These are phyloP conservation scores for Terrapene triunguis DNA, from an alignment of 2,113 vertebrate species.

Conservation along the genomic window DNA sequence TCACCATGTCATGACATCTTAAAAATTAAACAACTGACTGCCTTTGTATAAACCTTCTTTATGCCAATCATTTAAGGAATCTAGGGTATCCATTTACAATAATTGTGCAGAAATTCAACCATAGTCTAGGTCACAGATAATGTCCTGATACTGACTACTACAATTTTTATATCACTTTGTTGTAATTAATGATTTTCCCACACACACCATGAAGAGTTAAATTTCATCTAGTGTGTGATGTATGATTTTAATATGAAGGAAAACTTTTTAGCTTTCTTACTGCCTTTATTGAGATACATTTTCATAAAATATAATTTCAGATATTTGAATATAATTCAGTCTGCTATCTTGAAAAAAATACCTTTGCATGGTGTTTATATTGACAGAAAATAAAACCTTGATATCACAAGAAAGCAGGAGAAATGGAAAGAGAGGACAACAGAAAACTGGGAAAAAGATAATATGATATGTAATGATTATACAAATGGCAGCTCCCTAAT, in stretches of 20 bases:
- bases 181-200: slow-evolving; percentile 68
- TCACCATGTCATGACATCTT: slow-evolving; percentile 3
- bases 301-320: neutral
- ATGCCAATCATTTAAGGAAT: slow-evolving; percentile 37
- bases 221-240: slow-evolving; percentile 9
- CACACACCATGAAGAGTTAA: slow-evolving; percentile 27
- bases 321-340: neutral
- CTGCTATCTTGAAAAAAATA: neutral
- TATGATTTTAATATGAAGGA: neutral
- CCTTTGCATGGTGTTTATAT: neutral
- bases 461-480: neutral
- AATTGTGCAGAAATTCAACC: slow-evolving; percentile 27
- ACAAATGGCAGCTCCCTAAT: neutral
- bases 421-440: neutral
- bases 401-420: neutral
- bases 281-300: neutral
- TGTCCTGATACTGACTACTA: slow-evolving; percentile 47
- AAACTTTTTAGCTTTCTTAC: neutral
- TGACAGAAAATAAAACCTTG: neutral
- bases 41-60: slow-evolving; percentile 47
- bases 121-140: slow-evolving; percentile 28
- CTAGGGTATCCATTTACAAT: slow-evolving; percentile 39
- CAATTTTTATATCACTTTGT: slow-evolving; percentile 40
- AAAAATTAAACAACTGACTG: slow-evolving; percentile 16
- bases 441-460: neutral